Conservation (phyloP, 2,888 invertebrate genomes). For the Teleogryllus oceanicus region DNA sequence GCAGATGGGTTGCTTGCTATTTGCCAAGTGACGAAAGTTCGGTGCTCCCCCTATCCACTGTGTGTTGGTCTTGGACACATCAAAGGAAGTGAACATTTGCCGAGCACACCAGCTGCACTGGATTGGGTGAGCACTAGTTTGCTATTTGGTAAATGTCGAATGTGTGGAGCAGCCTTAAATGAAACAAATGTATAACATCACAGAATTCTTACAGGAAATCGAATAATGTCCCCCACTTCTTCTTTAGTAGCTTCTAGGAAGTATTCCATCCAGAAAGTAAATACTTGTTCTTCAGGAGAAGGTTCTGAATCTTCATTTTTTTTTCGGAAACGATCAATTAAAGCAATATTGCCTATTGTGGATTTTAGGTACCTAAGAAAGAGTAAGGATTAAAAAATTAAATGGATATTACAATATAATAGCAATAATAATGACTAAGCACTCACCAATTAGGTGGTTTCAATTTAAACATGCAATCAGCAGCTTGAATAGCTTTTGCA, state of each 20-base stretch:
- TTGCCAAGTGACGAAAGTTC: too few species aligned
- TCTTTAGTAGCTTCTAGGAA: constrained; percentile 90
- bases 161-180: too few species aligned
- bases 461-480: constrained; percentile 87
- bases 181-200: not conserved
- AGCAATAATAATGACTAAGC: constrained; percentile 23
- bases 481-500: constrained; percentile 93
- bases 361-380: constrained; percentile 81
- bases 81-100: too few species aligned
- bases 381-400: constrained; percentile 11
- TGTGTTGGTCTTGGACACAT: too few species aligned
- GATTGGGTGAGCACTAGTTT: too few species aligned
- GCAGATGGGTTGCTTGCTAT: too few species aligned
- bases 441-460: constrained; percentile 80
- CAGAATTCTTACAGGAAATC: constrained; percentile 73
- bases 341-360: constrained; percentile 91
- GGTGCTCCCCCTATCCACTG: too few species aligned
- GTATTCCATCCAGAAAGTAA: constrained; percentile 98
- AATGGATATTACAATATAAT: not conserved
- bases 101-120: too few species aligned
- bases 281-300: constrained; percentile 80
- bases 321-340: constrained; percentile 88
- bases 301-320: constrained; percentile 67
- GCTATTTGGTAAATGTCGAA: too few species aligned
- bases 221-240: constrained; percentile 73